Conservation (phyloP, 2,113 vertebrate species). For the Tautogolabrus adspersus region DNA sequence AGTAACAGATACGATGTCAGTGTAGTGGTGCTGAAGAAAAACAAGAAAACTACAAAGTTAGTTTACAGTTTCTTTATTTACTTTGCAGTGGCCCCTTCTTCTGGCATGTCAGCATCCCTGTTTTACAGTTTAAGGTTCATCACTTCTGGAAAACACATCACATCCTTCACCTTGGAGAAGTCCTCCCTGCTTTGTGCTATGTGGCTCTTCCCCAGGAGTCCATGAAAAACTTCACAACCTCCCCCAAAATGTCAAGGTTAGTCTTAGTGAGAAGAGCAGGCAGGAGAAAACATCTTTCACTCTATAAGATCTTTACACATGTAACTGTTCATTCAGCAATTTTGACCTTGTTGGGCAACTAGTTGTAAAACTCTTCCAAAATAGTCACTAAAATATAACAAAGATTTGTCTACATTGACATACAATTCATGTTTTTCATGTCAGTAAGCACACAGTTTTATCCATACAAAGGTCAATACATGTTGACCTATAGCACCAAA, state of each 20-base stretch:
- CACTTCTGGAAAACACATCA: constrained; percentile 67
- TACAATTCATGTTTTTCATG: too few relatives aligned
- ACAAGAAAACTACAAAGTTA: not conserved
- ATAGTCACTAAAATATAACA: not conserved
- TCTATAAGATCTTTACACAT: constrained; percentile 4
- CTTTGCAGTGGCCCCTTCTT: constrained; percentile 7
- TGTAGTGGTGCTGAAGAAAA: not conserved
- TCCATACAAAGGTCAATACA: too few relatives aligned
- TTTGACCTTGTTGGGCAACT: not conserved
- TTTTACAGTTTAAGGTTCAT: constrained; percentile 59
- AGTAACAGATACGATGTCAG: not conserved
- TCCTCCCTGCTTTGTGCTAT: constrained; percentile 37
- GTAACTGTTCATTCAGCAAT: not conserved
- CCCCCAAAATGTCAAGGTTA: constrained; percentile 65
- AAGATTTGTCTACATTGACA: not conserved
- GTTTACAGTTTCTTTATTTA: constrained; percentile 25
- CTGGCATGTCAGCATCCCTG: constrained; percentile 39
- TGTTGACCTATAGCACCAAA: too few relatives aligned
- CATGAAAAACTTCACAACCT: constrained; percentile 61
- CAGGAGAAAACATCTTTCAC: not conserved
- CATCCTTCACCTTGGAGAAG: constrained; percentile 48
- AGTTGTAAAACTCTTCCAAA: too few relatives aligned
- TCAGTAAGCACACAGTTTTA: too few relatives aligned
- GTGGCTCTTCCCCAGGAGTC: constrained; percentile 55
- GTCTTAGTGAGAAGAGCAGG: constrained; percentile 54